These are phyloP conservation scores for Ophioderma brevispina DNA, from an alignment of 35 echinoderm and acorn worm species.

Conservation along the genomic window DNA sequence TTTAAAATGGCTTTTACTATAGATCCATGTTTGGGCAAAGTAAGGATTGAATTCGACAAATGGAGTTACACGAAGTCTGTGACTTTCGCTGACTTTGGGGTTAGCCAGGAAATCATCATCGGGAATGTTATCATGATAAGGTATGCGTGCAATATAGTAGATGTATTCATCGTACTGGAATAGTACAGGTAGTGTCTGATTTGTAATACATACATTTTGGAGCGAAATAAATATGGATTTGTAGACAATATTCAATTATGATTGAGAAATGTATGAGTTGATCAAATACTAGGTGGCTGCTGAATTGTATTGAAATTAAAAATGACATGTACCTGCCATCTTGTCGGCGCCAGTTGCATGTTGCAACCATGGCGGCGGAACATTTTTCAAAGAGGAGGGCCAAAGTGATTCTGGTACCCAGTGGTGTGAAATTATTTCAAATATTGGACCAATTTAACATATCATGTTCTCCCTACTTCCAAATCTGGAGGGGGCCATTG, in stretches of 20 bases:
- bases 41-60: background rate
- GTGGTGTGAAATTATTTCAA: no score
- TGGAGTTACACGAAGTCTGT: constrained; percentile 14
- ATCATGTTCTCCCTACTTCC: no score
- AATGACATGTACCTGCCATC: background rate
- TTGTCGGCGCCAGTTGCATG: no score
- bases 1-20: background rate
- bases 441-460: no score
- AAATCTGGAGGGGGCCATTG: no score
- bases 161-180: background rate
- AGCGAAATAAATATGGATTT: background rate
- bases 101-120: background rate
- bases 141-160: background rate
- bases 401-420: no score
- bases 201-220: background rate
- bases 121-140: background rate
- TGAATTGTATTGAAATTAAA: background rate
- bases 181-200: no score
- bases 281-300: background rate
- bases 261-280: background rate
- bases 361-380: no score
- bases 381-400: no score
- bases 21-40: constrained; percentile 3
- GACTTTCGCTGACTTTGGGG: background rate
- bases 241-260: background rate